Percentiles rank a stretch among this genome's conserved stretches.
Evolutionary conservation across 2,888 invertebrate species (phyloP).

Genomic region (Pilophorus perplexus): DNA sequence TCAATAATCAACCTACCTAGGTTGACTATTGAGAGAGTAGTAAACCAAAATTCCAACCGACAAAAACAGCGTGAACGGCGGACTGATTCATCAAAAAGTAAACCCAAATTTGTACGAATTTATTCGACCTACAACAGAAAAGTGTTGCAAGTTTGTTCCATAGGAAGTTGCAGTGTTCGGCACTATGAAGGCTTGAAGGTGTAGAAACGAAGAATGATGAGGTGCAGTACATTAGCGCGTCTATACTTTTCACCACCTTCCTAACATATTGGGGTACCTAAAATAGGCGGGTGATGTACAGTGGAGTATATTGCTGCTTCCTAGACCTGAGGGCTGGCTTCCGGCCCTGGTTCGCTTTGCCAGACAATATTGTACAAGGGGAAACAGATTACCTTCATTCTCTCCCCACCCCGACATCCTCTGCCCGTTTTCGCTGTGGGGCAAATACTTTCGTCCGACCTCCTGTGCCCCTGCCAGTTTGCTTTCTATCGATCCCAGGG

Average conservation of each 20-base stretch:
- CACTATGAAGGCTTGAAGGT: slow-evolving; percentile 8
- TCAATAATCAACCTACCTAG: no score
- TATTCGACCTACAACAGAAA: no score
- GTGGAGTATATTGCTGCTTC: slow-evolving; percentile 22
- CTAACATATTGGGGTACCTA: slow-evolving; percentile 33
- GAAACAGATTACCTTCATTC: slow-evolving; percentile 36
- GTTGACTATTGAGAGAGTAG: no score
- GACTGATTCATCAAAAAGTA: no score
- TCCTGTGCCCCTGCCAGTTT: not conserved
- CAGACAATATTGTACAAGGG: slow-evolving; percentile 34
- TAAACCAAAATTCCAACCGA: no score
- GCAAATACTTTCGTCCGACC: not conserved
- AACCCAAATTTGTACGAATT: no score
- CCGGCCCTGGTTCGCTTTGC: not conserved
- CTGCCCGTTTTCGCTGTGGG: not conserved
- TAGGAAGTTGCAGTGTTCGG: no score
- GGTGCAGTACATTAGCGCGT: slow-evolving; percentile 11
- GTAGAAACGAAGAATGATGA: slow-evolving; percentile 21
- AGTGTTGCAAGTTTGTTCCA: no score
- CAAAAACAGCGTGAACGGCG: no score
- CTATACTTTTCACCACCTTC: slow-evolving; percentile 19
- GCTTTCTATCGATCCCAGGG: not conserved
- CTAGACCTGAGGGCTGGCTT: not conserved
- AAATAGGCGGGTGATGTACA: slow-evolving; percentile 34
- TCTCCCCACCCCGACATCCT: not conserved